A percentile compares a stretch with the other conserved stretches of the same genome.
Evolutionary conservation across 2,888 invertebrate species (phyloP).

Genomic region (Himalopsyche japonica): DNA sequence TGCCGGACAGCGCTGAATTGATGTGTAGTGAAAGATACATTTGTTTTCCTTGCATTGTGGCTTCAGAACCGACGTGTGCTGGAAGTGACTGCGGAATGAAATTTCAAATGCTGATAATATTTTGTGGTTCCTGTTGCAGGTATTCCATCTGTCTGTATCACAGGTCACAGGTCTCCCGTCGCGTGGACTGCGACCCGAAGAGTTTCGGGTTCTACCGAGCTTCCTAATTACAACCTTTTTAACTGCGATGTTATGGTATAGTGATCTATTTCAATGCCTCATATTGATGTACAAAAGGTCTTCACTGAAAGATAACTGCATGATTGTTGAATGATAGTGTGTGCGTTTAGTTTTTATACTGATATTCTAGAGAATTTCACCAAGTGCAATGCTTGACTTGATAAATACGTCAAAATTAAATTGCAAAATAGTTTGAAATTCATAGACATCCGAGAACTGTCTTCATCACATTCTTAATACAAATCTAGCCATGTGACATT

Average conservation of each 20-base stretch:
- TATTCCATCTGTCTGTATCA: conserved; percentile 24
- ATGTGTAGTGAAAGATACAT: not conserved
- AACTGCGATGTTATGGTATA: not conserved
- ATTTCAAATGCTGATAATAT: conserved; percentile 29
- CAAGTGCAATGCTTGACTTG: no score
- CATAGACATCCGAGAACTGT: no score
- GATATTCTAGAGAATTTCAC: no score
- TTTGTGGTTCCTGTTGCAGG: conserved; percentile 38
- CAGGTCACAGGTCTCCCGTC: conserved; percentile 15
- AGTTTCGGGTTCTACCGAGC: not conserved
- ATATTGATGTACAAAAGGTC: not conserved
- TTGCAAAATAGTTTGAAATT: no score
- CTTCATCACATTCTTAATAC: no score
- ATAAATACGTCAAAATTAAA: no score
- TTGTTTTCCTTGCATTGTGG: not conserved
- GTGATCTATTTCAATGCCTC: not conserved
- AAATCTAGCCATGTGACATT: no score
- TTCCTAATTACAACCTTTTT: not conserved
- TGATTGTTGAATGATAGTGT: not conserved
- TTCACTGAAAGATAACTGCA: not conserved
- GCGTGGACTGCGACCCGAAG: not conserved
- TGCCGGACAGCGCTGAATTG: not conserved
- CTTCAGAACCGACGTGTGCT: not conserved
- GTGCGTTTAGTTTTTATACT: no score
- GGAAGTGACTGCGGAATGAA: not conserved